Evolutionary conservation across 2,113 vertebrate genomes (phyloP).

Genomic region (Nothobranchius furzeri): DNA sequence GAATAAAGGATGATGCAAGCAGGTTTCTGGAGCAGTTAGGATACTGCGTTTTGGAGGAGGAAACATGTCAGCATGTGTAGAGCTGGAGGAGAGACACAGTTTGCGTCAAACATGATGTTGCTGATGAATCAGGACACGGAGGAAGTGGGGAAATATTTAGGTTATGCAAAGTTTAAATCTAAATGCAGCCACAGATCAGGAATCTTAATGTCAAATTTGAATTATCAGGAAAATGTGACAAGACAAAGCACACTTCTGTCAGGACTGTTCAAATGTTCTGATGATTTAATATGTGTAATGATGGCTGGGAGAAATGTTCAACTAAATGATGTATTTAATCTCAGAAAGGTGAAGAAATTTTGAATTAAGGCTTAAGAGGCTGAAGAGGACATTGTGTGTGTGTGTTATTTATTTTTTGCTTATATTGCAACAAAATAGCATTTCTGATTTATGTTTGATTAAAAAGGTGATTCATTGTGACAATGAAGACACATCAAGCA

Average conservation of each 20-base stretch:
- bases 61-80: slow-evolving; percentile 62
- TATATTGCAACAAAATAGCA: too few relatives aligned
- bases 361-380: too few relatives aligned
- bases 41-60: slow-evolving; percentile 67
- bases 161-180: slow-evolving; percentile 48
- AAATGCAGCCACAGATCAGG: neutral
- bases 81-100: slow-evolving; percentile 47
- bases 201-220: neutral
- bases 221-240: slow-evolving; percentile 1
- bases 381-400: too few relatives aligned
- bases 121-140: slow-evolving; percentile 37
- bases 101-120: slow-evolving; percentile 51
- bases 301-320: too few relatives aligned
- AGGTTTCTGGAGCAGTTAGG: slow-evolving; percentile 50
- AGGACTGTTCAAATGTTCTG: too few relatives aligned
- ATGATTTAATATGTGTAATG: neutral
- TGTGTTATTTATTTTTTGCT: too few relatives aligned
- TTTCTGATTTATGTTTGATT: too few relatives aligned
- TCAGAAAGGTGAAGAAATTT: too few relatives aligned
- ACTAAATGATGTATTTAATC: too few relatives aligned
- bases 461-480: too few relatives aligned
- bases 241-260: too few relatives aligned
- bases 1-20: slow-evolving; percentile 63
- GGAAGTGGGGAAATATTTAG: slow-evolving; percentile 48
- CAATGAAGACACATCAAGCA: too few relatives aligned